phyloP scores from a whole-genome alignment of 2,888 invertebrate species.

The Standfussiana lucernea region DNA sequence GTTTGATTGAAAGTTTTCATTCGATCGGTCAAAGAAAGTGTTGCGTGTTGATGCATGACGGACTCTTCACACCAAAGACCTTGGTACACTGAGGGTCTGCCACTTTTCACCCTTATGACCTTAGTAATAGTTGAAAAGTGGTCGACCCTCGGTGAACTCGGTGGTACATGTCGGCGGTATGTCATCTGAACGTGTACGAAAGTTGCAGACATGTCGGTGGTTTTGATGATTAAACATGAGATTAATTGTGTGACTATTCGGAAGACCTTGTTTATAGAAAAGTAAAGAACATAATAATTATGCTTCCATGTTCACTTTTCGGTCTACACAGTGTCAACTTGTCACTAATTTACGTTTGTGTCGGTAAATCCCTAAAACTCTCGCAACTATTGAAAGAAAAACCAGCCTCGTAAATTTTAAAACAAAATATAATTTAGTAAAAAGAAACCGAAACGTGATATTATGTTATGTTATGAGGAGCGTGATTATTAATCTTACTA shows the following conservation, averaged over 20 bases:
- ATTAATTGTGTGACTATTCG: not conserved
- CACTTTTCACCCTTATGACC: too few species aligned
- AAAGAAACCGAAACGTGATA: too few species aligned
- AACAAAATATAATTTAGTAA: not conserved
- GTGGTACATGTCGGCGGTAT: too few species aligned
- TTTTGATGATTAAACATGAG: not conserved
- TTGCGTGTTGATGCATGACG: not conserved
- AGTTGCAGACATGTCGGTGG: not conserved
- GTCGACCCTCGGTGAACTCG: too few species aligned
- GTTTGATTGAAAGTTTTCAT: constrained; percentile 19
- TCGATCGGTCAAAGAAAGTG: not conserved
- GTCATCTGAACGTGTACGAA: not conserved
- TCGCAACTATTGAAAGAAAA: not conserved
- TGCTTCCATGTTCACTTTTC: not conserved
- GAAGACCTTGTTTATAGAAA: not conserved
- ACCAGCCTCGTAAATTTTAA: not conserved
- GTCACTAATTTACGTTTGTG: not conserved
- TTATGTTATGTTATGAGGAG: not conserved
- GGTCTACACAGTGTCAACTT: not conserved
- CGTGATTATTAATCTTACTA: not conserved
- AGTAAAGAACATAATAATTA: not conserved
- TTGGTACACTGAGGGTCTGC: too few species aligned
- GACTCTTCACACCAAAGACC: not conserved
- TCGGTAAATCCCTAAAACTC: not conserved
- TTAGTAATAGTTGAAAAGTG: too few species aligned